These are phyloP conservation scores for Gobius niger DNA, from an alignment of 2,113 vertebrate species.

Conservation along the genomic window DNA sequence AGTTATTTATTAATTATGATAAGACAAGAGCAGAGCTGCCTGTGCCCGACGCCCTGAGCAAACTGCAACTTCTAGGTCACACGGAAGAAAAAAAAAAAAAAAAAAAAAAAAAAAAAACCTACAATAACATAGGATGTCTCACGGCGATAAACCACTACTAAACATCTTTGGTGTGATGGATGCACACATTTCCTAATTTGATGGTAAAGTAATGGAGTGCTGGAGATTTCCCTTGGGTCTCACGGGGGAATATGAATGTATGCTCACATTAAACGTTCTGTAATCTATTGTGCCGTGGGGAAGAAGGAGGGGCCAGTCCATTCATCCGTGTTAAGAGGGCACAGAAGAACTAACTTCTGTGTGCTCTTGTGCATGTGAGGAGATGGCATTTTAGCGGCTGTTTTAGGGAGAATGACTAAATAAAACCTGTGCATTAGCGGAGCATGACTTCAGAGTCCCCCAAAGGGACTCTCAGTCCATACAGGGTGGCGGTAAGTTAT, in stretches of 20 bases:
- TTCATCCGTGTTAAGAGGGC: not conserved
- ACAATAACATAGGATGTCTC: not conserved
- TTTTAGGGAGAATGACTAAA: too few relatives aligned
- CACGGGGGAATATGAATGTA: not conserved
- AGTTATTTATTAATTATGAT: constrained; percentile 62
- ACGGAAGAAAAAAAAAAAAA: not conserved
- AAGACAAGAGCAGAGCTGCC: constrained; percentile 16
- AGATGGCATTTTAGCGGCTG: too few relatives aligned
- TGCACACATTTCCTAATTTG: not conserved
- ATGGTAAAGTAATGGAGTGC: not conserved
- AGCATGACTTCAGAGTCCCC: too few relatives aligned
- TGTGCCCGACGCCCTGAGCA: constrained; percentile 48
- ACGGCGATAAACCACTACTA: not conserved
- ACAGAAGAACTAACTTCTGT: not conserved
- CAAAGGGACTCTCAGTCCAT: too few relatives aligned
- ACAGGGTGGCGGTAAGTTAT: too few relatives aligned
- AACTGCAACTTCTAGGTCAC: constrained; percentile 43
- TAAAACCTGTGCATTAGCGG: too few relatives aligned
- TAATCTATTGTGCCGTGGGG: not conserved
- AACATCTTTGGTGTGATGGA: constrained; percentile 9
- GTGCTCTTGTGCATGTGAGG: too few relatives aligned
- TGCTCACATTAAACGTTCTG: not conserved
- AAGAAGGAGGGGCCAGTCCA: not conserved
- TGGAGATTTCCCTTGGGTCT: constrained; percentile 1
- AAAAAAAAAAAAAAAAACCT: not conserved